Base-by-base conservation (phyloP, 2,113 vertebrate species). In the Martes martes region DNA sequence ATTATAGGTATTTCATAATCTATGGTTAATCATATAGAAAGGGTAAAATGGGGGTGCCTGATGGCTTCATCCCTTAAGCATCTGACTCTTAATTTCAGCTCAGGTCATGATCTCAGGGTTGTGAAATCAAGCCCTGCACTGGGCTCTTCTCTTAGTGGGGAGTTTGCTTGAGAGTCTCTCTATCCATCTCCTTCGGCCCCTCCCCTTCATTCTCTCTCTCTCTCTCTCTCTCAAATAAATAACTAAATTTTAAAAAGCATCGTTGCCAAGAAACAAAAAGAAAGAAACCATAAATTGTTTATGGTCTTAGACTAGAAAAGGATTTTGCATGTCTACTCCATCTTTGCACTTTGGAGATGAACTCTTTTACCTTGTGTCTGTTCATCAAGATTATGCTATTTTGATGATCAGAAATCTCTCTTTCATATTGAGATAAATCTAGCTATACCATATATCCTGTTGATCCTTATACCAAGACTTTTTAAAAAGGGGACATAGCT, bases 251-350 rank as follows among this genome's bases (percentile, higher is more conserved):
- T 65, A 65, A 65, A 65, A 65, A 65, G 28, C 63, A 65, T 33
- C 28, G 13, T 5, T 31, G 2, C 18, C 16, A 10, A 39, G 47
- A 76, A 31, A 80, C 14, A 39, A 69, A 50, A 84, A 10, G 1
- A n/a, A 74, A 39, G 52, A 78, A 71, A 52, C 1, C 0, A 15
- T 24, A 36, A 19, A 65, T 88, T 21, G 24, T 36, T 1, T 65
- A 23, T 4, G 11, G 2, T 55, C 24, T 65, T 19, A 14, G 28
- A 80, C 1, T 21, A 42, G 6, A 67, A 36, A 69, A 45, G 11
- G 0, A 24, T 88, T 24, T 16, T 83, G 10, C 6, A 2, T 23
- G 8, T 65, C 2, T 8, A 42, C 1, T 7, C 4, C 11, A 19
- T 26, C 28, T 82, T 18, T 76, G 28, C 7, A n/a, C 24, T 71